Conservation (phyloP, 2,888 invertebrate species). For the Norana najaformis region DNA sequence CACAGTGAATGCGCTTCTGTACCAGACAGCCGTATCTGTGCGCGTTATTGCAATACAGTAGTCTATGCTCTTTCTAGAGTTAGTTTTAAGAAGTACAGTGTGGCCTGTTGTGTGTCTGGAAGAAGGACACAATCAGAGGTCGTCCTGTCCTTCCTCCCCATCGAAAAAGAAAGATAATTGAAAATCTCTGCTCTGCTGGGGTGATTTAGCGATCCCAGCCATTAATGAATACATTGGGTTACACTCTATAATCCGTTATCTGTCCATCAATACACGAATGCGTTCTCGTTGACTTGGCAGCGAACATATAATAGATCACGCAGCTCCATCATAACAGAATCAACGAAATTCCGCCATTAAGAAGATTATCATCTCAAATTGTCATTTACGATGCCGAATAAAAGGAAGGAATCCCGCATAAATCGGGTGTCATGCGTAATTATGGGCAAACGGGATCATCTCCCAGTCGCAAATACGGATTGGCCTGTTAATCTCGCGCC, state of each 20-base stretch:
- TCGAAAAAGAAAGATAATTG: background rate
- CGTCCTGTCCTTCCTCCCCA: background rate
- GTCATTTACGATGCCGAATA: constrained; percentile 1
- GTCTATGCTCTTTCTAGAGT: too few species aligned
- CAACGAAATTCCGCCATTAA: constrained; percentile 3
- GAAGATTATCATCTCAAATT: background rate
- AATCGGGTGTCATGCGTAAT: background rate
- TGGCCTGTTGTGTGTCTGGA: background rate
- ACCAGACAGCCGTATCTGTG: too few species aligned
- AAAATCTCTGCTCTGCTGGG: background rate
- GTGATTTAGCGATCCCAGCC: background rate
- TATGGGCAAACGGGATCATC: background rate
- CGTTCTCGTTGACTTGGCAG: background rate
- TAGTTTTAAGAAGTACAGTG: background rate
- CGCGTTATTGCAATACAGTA: too few species aligned
- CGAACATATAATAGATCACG: background rate
- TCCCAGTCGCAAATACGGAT: background rate
- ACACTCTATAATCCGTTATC: background rate
- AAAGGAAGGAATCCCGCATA: background rate
- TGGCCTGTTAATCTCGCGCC: background rate
- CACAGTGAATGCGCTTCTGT: too few species aligned
- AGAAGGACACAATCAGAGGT: background rate
- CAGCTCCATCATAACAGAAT: background rate
- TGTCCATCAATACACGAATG: background rate
- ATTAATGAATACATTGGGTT: background rate